phyloP scores from a whole-genome alignment of 1,140 invertebrate species.

The Zeugodacus cucurbitae region DNA sequence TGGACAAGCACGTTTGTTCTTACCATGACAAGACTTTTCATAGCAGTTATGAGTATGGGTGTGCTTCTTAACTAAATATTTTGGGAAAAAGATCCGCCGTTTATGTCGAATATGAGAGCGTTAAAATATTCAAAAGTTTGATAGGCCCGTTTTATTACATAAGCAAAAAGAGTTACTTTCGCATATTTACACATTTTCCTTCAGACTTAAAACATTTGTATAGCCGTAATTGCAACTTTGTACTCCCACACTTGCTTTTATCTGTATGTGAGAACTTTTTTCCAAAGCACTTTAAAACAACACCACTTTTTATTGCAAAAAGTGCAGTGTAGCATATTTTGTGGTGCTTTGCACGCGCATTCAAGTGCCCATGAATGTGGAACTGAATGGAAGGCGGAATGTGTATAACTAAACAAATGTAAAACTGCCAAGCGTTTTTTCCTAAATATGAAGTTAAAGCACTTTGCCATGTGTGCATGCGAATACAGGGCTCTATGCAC shows the following conservation, averaged over 20 bases:
- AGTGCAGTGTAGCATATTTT: neutral
- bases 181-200: neutral
- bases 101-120: no score
- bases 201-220: neutral
- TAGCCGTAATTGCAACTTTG: neutral
- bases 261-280: neutral
- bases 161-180: no score
- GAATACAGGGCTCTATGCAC: neutral
- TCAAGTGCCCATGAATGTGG: constrained; percentile 16
- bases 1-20: no score
- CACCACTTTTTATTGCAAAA: neutral
- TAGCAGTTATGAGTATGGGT: no score
- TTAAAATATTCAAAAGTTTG: no score
- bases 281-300: neutral
- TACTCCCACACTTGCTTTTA: neutral
- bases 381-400: neutral
- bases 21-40: no score
- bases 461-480: neutral
- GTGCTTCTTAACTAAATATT: no score
- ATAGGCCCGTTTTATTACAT: no score
- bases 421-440: no score
- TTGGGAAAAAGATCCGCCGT: no score
- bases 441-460: no score
- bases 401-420: neutral
- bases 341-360: neutral